phyloP scores from a whole-genome alignment of 2,888 invertebrate species.

The Apamea sordens region DNA sequence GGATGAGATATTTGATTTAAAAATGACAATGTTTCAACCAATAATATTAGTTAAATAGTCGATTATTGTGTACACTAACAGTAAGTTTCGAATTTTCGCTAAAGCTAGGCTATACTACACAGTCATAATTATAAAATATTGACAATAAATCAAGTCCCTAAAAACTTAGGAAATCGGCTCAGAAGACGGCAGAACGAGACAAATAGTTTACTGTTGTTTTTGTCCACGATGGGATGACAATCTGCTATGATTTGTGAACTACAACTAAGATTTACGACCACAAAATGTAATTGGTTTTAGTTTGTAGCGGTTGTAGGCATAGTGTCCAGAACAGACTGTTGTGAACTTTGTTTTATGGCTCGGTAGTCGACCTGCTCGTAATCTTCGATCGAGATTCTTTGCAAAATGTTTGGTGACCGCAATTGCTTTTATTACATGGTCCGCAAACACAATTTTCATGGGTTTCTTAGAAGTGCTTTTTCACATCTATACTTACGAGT shows the following conservation, averaged over 20 bases:
- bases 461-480: neutral
- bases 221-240: constrained; percentile 39
- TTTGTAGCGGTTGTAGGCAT: constrained; percentile 17
- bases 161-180: constrained; percentile 16
- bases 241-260: constrained; percentile 58
- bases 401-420: neutral
- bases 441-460: neutral
- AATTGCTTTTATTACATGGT: neutral
- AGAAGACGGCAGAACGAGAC: neutral
- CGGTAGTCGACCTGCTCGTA: neutral
- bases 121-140: neutral
- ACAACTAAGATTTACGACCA: constrained; percentile 39
- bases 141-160: neutral
- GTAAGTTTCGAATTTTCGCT: neutral
- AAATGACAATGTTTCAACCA: no score
- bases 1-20: no score
- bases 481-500: neutral
- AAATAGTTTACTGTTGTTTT: constrained; percentile 52
- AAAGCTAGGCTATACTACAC: neutral
- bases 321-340: constrained; percentile 22
- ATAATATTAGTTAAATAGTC: no score
- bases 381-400: neutral
- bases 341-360: constrained; percentile 15
- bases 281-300: constrained; percentile 47
- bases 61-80: no score